These are phyloP conservation scores for Bombus haemorrhoidalis DNA, from an alignment of 1,140 invertebrate species.

Conservation along the genomic window DNA sequence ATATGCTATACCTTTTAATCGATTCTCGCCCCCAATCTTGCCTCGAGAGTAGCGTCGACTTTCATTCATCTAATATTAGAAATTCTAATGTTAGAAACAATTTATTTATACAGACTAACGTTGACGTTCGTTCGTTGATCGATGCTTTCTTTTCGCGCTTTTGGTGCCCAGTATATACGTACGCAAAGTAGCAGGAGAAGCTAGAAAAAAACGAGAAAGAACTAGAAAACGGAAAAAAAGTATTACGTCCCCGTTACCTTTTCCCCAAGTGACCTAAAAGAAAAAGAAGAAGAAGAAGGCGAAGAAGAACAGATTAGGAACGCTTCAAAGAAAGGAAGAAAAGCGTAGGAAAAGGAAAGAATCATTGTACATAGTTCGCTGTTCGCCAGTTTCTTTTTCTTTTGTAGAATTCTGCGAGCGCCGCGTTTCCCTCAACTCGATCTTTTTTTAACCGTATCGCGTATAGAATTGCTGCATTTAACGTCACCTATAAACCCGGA, in stretches of 20 bases:
- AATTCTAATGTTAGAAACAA: neutral
- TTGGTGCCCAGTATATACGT: too few species aligned
- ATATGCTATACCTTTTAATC: neutral
- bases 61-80: neutral
- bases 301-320: neutral
- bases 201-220: too few species aligned
- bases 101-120: constrained; percentile 14
- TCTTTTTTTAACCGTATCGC: constrained; percentile 5
- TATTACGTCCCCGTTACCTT: neutral
- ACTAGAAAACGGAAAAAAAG: neutral
- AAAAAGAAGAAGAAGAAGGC: too few species aligned
- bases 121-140: neutral
- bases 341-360: neutral
- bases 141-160: constrained; percentile 1
- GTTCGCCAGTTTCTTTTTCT: constrained; percentile 6
- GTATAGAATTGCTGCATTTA: constrained; percentile 36
- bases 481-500: neutral
- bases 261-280: neutral
- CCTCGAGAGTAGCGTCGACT: too few species aligned
- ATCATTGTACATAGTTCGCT: constrained; percentile 55
- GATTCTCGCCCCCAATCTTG: too few species aligned
- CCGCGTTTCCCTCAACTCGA: constrained; percentile 12
- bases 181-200: neutral
- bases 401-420: neutral
- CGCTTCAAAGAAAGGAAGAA: too few species aligned